Evolutionary conservation across 2,113 vertebrate species (phyloP).

Genomic region (Anser brachyrhynchus): DNA sequence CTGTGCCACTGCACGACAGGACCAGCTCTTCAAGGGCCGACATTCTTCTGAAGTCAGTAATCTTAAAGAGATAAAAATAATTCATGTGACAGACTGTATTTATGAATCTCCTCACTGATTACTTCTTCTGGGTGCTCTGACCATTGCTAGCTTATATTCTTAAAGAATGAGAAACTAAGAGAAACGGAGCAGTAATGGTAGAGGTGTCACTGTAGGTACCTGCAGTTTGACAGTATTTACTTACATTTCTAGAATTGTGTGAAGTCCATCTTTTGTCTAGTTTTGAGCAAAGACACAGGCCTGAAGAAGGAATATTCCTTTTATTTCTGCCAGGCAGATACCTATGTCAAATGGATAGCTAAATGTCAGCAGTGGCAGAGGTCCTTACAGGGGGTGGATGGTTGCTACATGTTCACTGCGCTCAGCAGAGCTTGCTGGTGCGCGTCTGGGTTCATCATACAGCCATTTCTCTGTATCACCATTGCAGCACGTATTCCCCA

Average conservation of each 20-base stretch:
- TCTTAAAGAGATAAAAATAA: constrained; percentile 61
- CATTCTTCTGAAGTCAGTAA: constrained; percentile 73
- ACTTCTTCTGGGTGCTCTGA: neutral
- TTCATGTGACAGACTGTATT: neutral
- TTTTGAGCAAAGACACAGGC: neutral
- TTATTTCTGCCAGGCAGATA: neutral
- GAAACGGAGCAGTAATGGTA: neutral
- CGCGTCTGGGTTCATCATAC: neutral
- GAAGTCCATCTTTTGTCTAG: neutral
- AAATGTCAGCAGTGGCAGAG: neutral
- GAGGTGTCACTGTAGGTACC: neutral
- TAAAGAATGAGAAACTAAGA: neutral
- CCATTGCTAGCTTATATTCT: neutral
- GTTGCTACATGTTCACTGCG: neutral
- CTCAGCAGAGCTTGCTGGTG: neutral
- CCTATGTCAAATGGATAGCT: neutral
- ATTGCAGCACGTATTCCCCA: neutral
- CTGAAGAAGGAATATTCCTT: neutral
- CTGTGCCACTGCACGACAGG: constrained; percentile 80
- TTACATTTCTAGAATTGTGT: neutral
- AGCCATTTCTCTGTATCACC: neutral
- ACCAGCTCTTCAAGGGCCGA: constrained; percentile 80
- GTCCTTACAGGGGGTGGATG: neutral
- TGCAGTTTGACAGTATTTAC: neutral
- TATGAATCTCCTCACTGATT: neutral